Evolutionary conservation across 2,888 invertebrate species (phyloP).

Genomic region (Acrocyrtus sp.): DNA sequence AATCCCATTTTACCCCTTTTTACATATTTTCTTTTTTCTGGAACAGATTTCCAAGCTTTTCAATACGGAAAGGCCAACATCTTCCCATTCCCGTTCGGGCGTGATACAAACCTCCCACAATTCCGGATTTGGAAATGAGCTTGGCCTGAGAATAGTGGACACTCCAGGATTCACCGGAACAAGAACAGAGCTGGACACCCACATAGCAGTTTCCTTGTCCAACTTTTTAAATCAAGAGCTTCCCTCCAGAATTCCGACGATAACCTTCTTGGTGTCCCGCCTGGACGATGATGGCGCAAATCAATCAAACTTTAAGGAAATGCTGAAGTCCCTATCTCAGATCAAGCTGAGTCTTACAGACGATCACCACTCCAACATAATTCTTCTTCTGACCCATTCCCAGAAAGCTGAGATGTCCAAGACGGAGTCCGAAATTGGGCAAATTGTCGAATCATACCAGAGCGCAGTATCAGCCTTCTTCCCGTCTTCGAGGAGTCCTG

Average conservation of each 20-base stretch:
- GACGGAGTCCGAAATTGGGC: background rate
- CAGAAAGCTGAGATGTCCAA: slow-evolving; percentile 19
- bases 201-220: slow-evolving; percentile 27
- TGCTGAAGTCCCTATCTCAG: slow-evolving; percentile 31
- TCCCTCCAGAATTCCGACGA: slow-evolving; percentile 35
- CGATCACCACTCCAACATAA: slow-evolving; percentile 18
- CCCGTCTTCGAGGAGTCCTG: background rate
- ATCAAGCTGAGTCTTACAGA: slow-evolving; percentile 25
- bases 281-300: slow-evolving; percentile 33
- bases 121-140: slow-evolving; percentile 8
- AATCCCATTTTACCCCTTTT: background rate
- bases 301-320: slow-evolving; percentile 34
- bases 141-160: slow-evolving; percentile 29
- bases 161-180: slow-evolving; percentile 28
- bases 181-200: slow-evolving; percentile 17
- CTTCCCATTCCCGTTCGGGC: too few relatives aligned
- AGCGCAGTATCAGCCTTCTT: slow-evolving; percentile 12
- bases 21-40: background rate
- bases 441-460: slow-evolving; percentile 12
- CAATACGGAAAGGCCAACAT: slow-evolving; percentile 24
- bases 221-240: slow-evolving; percentile 29
- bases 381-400: slow-evolving; percentile 40
- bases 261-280: slow-evolving; percentile 38
- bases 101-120: slow-evolving; percentile 1
- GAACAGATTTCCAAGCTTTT: slow-evolving; percentile 39